Evolutionary conservation across 2,888 invertebrate species (phyloP).

Genomic region (Noctua comes): DNA sequence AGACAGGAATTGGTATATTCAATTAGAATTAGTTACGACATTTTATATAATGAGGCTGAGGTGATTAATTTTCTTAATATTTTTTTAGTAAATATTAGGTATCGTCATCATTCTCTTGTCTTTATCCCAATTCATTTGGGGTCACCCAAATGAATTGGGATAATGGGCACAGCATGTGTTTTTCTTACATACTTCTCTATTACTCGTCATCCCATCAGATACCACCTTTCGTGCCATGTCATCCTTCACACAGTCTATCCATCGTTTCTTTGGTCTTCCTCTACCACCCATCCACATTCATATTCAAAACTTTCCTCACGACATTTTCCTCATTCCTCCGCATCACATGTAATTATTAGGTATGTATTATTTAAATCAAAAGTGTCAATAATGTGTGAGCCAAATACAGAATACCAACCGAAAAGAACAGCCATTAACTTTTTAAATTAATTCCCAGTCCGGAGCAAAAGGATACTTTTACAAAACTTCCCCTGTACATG

Average conservation of each 20-base stretch:
- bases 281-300: too few species aligned
- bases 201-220: too few species aligned
- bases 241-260: too few species aligned
- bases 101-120: too few species aligned
- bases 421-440: background rate
- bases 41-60: background rate
- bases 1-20: background rate
- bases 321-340: too few species aligned
- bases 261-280: too few species aligned
- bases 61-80: background rate
- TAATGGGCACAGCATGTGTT: too few species aligned
- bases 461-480: background rate
- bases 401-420: background rate
- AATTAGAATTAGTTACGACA: background rate
- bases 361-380: background rate
- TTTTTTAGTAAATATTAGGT: background rate
- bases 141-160: too few species aligned
- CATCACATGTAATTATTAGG: background rate
- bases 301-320: too few species aligned
- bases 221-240: too few species aligned
- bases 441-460: background rate
- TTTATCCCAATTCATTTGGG: too few species aligned
- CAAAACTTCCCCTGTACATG: constrained; percentile 9
- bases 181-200: too few species aligned
- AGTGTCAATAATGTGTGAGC: background rate